Evolutionary conservation across 2,888 invertebrate genomes (phyloP).

Genomic region (Eristalis pertinax): DNA sequence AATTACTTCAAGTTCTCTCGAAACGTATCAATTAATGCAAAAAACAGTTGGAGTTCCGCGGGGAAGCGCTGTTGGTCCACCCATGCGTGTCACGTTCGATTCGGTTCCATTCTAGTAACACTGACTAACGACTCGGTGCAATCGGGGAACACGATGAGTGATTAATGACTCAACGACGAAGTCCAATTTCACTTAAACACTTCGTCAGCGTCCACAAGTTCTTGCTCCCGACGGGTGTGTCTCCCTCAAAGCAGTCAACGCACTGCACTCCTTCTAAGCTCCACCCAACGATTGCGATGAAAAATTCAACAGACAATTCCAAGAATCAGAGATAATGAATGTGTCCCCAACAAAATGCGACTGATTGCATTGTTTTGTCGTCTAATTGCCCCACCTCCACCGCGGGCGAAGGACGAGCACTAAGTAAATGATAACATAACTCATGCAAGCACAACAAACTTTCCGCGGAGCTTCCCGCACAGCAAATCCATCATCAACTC

Average conservation of each 20-base stretch:
- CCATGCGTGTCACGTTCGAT: too few relatives aligned
- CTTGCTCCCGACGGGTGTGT: background rate
- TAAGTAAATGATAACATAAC: background rate
- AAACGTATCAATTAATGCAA: too few relatives aligned
- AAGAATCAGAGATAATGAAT: conserved; percentile 20
- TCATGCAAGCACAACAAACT: background rate
- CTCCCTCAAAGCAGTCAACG: background rate
- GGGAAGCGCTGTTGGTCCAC: too few relatives aligned
- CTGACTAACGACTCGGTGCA: too few relatives aligned
- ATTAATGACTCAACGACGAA: too few relatives aligned
- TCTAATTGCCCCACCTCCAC: conserved; percentile 12
- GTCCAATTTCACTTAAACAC: too few relatives aligned
- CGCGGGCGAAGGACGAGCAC: background rate
- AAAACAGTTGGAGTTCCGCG: too few relatives aligned
- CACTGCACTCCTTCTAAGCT: background rate
- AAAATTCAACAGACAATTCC: conserved; percentile 3
- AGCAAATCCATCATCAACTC: conserved; percentile 1
- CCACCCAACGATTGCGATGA: background rate
- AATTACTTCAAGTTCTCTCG: too few relatives aligned
- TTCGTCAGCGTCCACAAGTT: too few relatives aligned
- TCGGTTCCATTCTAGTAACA: too few relatives aligned
- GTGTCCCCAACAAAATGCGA: background rate
- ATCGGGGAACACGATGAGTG: too few relatives aligned
- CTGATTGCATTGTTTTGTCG: conserved; percentile 22
- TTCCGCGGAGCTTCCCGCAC: background rate